These are phyloP conservation scores for Argentina silus DNA, from an alignment of 2,797 vertebrate species.

Conservation along the genomic window DNA sequence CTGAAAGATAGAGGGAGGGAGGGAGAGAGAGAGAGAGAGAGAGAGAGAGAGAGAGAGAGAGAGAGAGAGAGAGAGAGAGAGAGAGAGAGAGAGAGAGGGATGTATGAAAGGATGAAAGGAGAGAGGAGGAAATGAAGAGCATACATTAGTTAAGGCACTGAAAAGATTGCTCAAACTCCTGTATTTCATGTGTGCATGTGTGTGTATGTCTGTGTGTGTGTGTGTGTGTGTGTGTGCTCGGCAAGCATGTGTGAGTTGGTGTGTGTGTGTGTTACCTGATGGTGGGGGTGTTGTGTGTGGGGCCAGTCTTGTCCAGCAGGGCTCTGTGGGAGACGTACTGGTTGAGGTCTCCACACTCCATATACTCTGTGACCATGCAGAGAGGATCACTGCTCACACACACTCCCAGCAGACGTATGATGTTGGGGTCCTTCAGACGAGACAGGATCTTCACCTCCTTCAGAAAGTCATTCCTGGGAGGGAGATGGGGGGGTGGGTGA, in stretches of 20 bases:
- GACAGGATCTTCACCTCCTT: conserved; percentile 96
- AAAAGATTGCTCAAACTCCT: too few species aligned
- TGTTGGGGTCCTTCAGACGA: conserved; percentile 91
- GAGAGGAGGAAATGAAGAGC: neutral
- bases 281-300: conserved; percentile 73
- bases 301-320: conserved; percentile 84
- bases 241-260: neutral
- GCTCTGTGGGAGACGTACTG: conserved; percentile 88
- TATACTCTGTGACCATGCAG: conserved; percentile 96
- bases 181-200: neutral
- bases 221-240: neutral
- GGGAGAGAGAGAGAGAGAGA: neutral
- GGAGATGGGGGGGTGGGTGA: neutral
- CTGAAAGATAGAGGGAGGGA: conserved; percentile 57
- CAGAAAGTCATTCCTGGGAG: conserved; percentile 88
- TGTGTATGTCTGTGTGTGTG: neutral
- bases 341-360: conserved; percentile 95
- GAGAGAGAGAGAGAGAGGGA: too few species aligned
- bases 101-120: neutral
- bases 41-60: neutral
- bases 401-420: conserved; percentile 90
- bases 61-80: too few species aligned
- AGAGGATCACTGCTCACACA: conserved; percentile 91
- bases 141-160: too few species aligned
- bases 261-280: conserved; percentile 78